Conservation (phyloP, 2,113 vertebrate species). For the Murina feae region DNA sequence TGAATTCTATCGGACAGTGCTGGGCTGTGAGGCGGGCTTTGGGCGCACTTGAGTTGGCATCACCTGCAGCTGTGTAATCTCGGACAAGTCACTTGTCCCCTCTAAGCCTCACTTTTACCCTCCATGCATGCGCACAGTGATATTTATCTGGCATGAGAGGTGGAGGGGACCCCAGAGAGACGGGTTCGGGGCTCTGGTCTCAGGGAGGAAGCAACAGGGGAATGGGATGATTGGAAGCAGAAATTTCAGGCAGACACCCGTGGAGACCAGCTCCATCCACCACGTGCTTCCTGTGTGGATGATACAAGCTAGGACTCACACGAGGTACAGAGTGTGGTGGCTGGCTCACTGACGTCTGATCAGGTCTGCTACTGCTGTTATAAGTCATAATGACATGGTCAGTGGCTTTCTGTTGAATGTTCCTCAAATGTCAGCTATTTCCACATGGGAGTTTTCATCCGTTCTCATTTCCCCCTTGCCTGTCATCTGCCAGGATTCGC, state of each 20-base stretch:
- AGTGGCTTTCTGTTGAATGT: background rate
- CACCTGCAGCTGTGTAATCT: background rate
- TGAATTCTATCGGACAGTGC: background rate
- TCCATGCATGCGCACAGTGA: background rate
- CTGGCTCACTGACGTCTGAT: background rate
- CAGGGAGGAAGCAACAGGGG: background rate
- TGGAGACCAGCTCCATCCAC: background rate
- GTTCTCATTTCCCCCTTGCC: background rate
- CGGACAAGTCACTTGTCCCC: background rate
- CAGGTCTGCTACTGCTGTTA: background rate
- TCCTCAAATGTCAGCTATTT: background rate
- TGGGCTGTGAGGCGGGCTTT: background rate
- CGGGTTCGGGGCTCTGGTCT: background rate
- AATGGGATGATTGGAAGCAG: background rate
- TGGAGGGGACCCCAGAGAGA: background rate
- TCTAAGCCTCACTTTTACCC: background rate
- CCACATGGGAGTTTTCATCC: background rate
- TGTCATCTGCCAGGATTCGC: background rate
- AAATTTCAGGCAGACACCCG: background rate
- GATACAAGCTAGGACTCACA: too few relatives aligned
- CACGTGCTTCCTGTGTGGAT: too few relatives aligned
- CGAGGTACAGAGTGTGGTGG: background rate
- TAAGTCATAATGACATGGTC: rapidly evolving
- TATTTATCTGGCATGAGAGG: background rate
- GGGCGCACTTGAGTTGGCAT: background rate